These are phyloP conservation scores for Eurystomus gularis DNA, from an alignment of 2,113 vertebrate genomes.

Conservation along the genomic window DNA sequence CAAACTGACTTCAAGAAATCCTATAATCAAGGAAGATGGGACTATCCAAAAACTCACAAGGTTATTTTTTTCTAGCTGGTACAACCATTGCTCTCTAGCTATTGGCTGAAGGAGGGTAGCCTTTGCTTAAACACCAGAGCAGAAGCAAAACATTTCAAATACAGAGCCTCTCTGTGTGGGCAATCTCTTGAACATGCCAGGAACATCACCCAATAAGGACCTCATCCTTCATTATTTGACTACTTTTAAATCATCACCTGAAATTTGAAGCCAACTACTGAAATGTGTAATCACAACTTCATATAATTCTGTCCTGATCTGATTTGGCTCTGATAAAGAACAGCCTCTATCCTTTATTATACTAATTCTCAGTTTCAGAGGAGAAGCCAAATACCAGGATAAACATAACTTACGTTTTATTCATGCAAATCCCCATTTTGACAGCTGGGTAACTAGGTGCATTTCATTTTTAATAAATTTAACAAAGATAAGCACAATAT, in stretches of 20 bases:
- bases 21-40: background rate
- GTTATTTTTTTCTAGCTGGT: background rate
- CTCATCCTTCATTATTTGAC: background rate
- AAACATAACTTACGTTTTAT: conserved; percentile 19
- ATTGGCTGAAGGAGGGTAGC: background rate
- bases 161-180: background rate
- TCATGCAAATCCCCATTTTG: conserved; percentile 6
- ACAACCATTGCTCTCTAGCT: background rate
- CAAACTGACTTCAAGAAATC: background rate
- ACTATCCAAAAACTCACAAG: background rate
- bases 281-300: background rate
- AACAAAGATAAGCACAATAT: conserved; percentile 16
- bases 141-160: background rate
- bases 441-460: background rate
- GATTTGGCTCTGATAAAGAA: background rate
- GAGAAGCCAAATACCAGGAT: conserved; percentile 33
- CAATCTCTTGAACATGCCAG: background rate
- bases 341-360: background rate
- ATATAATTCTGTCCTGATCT: background rate
- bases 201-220: background rate
- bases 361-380: conserved; percentile 20
- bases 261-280: background rate
- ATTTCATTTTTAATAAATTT: conserved; percentile 22
- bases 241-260: background rate
- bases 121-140: background rate